phyloP scores from a whole-genome alignment of 2,797 vertebrate genomes.

The Perodicticus potto region DNA sequence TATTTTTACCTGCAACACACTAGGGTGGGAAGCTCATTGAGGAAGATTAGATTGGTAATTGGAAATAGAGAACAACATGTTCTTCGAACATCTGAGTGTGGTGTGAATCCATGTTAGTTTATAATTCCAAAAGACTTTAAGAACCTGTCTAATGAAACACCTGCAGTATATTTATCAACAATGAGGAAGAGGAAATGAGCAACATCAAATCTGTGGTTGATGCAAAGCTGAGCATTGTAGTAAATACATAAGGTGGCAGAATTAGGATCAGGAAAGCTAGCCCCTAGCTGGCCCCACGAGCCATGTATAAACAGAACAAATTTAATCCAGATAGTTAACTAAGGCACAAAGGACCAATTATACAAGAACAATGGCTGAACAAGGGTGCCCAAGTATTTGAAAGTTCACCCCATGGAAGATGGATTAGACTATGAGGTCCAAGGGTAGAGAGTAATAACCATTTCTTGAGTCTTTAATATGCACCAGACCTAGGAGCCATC shows the following conservation, averaged over 20 bases:
- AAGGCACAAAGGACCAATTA: background rate
- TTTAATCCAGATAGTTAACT: background rate
- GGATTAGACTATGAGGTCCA: background rate
- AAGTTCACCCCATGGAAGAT: background rate
- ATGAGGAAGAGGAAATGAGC: conserved; percentile 72
- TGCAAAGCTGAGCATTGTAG: conserved; percentile 34
- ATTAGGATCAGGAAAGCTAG: conserved; percentile 17
- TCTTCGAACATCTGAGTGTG: conserved; percentile 57
- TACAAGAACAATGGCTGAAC: background rate
- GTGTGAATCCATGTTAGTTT: conserved; percentile 3
- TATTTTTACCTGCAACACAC: conserved; percentile 30
- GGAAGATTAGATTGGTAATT: conserved; percentile 59
- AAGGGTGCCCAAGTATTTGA: conserved; percentile 22
- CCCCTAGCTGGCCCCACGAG: background rate
- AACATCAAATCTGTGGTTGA: conserved; percentile 71
- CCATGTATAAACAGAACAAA: background rate
- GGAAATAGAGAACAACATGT: conserved; percentile 39
- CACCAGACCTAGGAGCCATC: background rate
- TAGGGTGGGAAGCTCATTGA: background rate
- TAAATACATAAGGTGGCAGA: conserved; percentile 21
- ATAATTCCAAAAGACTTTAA: conserved; percentile 57
- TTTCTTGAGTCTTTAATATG: conserved; percentile 29
- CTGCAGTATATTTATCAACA: conserved; percentile 78
- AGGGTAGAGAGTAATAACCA: background rate
- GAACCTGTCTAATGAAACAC: conserved; percentile 74